Evolutionary conservation across 1,140 invertebrate species (phyloP).

Genomic region (Sitodiplosis mosellana): DNA sequence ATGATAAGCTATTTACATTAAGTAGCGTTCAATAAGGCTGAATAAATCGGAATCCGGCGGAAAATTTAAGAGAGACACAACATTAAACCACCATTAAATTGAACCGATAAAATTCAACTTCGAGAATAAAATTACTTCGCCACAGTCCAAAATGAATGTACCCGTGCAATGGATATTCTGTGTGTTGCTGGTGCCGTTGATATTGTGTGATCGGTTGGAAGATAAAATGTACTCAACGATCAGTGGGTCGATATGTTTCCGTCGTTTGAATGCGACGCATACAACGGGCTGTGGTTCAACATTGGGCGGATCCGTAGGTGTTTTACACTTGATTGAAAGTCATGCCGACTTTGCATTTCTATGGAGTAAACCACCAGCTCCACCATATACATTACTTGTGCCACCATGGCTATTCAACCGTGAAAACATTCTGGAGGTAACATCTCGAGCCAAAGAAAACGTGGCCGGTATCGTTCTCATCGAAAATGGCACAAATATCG

Average conservation of each 20-base stretch:
- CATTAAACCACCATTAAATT: too few relatives aligned
- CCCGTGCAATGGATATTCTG: too few relatives aligned
- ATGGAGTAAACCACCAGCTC: conserved; percentile 41
- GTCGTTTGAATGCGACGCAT: conserved; percentile 78
- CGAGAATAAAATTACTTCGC: too few relatives aligned
- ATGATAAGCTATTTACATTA: too few relatives aligned
- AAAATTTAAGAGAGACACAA: too few relatives aligned
- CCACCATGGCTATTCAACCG: conserved; percentile 39
- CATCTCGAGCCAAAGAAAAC: conserved; percentile 24
- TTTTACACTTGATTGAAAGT: conserved; percentile 51
- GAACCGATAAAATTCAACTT: too few relatives aligned
- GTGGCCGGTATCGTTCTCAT: conserved; percentile 36
- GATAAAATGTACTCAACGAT: conserved; percentile 67
- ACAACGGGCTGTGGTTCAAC: conserved; percentile 72
- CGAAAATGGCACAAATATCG: conserved; percentile 25
- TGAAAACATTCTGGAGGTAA: conserved; percentile 28
- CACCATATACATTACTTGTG: conserved; percentile 50
- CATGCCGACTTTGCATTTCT: conserved; percentile 52
- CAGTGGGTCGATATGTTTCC: conserved; percentile 58
- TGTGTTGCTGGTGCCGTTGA: conserved; percentile 6
- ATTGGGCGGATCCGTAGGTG: conserved; percentile 60
- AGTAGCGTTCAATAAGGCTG: too few relatives aligned
- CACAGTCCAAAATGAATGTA: too few relatives aligned
- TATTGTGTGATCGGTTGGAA: conserved; percentile 37
- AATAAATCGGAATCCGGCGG: too few relatives aligned